phyloP scores from a whole-genome alignment of 2,797 vertebrate species.

The Crocodylus rhombifer region DNA sequence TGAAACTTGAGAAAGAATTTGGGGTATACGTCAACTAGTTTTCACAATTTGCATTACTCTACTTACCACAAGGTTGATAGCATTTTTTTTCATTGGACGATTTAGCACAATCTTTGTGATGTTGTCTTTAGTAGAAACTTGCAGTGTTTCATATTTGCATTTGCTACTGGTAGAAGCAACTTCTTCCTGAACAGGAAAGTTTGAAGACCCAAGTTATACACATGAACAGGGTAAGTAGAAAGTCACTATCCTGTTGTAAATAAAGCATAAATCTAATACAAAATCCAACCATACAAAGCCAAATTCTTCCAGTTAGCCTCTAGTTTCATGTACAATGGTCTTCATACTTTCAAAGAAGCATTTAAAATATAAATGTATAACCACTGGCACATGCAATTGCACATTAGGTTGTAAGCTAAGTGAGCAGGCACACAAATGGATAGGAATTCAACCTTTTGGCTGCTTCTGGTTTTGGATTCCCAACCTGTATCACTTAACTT shows the following conservation, averaged over 20 bases:
- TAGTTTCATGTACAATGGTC: background rate
- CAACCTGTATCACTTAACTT: background rate
- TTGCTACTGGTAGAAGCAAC: constrained; percentile 28
- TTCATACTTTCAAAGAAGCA: background rate
- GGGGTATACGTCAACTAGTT: background rate
- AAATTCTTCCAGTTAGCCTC: background rate
- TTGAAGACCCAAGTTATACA: constrained; percentile 77
- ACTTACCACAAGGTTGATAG: constrained; percentile 80
- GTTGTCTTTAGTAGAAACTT: constrained; percentile 81
- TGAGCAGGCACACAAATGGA: background rate
- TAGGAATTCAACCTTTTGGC: background rate
- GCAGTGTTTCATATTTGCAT: constrained; percentile 70
- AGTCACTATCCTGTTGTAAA: constrained; percentile 81
- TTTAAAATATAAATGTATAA: background rate
- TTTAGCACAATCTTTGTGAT: constrained; percentile 88
- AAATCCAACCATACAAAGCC: background rate
- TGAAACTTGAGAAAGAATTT: background rate
- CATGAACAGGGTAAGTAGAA: constrained; percentile 83
- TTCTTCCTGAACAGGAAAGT: constrained; percentile 62
- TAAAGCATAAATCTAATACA: background rate
- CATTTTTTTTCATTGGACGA: constrained; percentile 85
- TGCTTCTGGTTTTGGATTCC: background rate
- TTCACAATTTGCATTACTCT: background rate
- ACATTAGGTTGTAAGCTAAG: background rate
- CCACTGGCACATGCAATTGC: no score